Evolutionary conservation across 2,797 vertebrate genomes (phyloP).

Genomic region (Neomorphus geoffroyi): DNA sequence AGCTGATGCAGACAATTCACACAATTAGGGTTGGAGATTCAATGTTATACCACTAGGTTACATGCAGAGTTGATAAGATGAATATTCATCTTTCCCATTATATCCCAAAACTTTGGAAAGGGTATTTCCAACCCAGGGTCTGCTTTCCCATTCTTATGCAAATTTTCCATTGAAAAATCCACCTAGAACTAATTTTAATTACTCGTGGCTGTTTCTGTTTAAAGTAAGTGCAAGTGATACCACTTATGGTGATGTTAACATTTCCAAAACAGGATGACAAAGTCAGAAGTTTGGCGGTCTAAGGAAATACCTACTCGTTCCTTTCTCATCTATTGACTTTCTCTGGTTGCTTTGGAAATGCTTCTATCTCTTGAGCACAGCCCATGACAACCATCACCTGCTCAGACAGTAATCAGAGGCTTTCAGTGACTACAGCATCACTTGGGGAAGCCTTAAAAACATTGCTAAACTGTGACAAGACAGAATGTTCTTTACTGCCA

Average conservation of each 20-base stretch:
- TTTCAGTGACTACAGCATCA: background rate
- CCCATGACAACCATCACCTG: background rate
- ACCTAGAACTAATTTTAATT: background rate
- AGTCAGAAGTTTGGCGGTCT: background rate
- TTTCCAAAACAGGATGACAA: background rate
- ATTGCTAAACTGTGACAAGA: background rate
- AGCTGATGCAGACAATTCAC: background rate
- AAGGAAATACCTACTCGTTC: background rate
- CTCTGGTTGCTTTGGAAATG: background rate
- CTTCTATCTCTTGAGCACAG: rapidly evolving
- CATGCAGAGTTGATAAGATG: background rate
- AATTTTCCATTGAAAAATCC: background rate
- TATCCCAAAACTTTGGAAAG: background rate
- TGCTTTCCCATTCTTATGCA: background rate
- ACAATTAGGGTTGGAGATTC: background rate
- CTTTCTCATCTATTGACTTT: background rate
- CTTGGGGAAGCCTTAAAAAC: background rate
- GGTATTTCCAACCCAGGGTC: background rate
- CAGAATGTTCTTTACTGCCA: background rate
- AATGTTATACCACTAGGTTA: background rate
- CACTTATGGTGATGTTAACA: background rate
- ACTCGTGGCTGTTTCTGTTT: background rate
- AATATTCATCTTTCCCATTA: background rate
- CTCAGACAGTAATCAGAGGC: background rate
- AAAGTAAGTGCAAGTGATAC: background rate